Evolutionary conservation across 2,113 vertebrate species (phyloP), one percentile per base, ranked within the genome.

Genomic region (Bagarius yarrelli): DNA sequence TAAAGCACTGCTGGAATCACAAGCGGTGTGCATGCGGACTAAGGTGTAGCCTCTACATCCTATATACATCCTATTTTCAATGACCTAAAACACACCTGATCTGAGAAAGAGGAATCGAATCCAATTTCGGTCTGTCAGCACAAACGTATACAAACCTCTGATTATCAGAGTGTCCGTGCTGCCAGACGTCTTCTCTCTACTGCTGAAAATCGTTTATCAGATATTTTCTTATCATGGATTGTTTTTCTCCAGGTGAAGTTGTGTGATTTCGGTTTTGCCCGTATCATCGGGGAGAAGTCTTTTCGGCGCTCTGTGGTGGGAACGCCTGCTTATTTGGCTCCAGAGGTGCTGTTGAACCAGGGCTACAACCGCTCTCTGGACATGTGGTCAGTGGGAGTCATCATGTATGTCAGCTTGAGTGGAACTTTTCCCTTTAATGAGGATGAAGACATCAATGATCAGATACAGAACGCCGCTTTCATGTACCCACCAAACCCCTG

Each of bases 341-440:
- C 95, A 0, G 96, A 97, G 84, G 96, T 97, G 23, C 92, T 97
- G 74, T 90, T 96, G 80, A 97, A 96, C 90, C 95, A 96, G 87
- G 95, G 96, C 70, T 97, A 97, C 88, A 97, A 97, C 90, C 95
- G 96, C 70, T 97, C 96, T 0, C 87, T 97, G 84, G 96, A 97
- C 88, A 97, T 97, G 96, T 97, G 96, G 96, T 97, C 96, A 0
- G 96, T 97, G 9, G 96, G 96, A 0, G 96, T 97, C 74, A 97
- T 97, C 80, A 95, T 96, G 94, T 97, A 97, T 0, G 96, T 97
- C 85, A 97, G 96, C 90, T 91, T 97, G 72, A 97, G 96, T 0
- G 96, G 96, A 25, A 97, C 96, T 0, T 97, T 97, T 85, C 96
- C 96, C 1, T 97, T 97, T 85, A 97, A 97, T 9, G 96, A 97